Percentiles rank a stretch among this genome's conserved stretches.
Evolutionary conservation across 37 sponge, comb jelly and placozoan species (phyloP).

Genomic region (Ephydatia muelleri): DNA sequence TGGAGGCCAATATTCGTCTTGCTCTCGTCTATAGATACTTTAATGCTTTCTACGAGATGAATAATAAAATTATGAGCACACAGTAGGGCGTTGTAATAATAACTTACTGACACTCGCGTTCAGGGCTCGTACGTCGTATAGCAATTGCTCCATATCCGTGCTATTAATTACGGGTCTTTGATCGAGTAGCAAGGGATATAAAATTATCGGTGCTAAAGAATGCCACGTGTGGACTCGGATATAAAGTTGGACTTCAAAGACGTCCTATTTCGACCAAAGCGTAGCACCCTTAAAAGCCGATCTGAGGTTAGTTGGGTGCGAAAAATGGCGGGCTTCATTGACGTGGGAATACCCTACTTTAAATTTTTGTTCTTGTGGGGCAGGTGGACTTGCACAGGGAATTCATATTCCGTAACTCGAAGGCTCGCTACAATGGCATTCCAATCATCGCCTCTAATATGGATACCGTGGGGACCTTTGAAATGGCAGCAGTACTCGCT

Average conservation of each 20-base stretch:
- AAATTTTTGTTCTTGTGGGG: too few relatives aligned
- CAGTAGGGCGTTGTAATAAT: background rate
- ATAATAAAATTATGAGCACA: background rate
- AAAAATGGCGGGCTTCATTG: background rate
- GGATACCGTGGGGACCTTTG: constrained; percentile 96
- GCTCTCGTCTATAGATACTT: background rate
- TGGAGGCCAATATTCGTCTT: background rate
- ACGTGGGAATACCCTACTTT: too few relatives aligned
- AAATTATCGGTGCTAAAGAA: too few relatives aligned
- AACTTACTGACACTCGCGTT: constrained; percentile 9
- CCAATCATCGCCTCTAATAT: constrained; percentile 96
- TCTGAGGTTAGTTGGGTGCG: constrained; percentile 65
- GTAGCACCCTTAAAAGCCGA: constrained; percentile 91
- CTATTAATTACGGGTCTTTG: too few relatives aligned
- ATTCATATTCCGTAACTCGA: constrained; percentile 87
- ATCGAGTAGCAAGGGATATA: too few relatives aligned
- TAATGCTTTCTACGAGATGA: background rate
- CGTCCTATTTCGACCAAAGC: constrained; percentile 92
- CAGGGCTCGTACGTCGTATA: background rate
- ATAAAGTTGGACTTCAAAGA: constrained; percentile 94
- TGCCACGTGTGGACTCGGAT: constrained; percentile 94
- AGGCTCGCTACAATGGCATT: constrained; percentile 80
- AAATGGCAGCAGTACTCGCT: constrained; percentile 70
- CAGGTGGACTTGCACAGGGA: constrained; percentile 74
- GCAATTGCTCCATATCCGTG: background rate